A percentile compares a stretch with the other conserved stretches of the same genome.
These are phyloP conservation scores for Pseudochirops corinnae DNA, from an alignment of 2,797 vertebrate species.

Conservation along the genomic window DNA sequence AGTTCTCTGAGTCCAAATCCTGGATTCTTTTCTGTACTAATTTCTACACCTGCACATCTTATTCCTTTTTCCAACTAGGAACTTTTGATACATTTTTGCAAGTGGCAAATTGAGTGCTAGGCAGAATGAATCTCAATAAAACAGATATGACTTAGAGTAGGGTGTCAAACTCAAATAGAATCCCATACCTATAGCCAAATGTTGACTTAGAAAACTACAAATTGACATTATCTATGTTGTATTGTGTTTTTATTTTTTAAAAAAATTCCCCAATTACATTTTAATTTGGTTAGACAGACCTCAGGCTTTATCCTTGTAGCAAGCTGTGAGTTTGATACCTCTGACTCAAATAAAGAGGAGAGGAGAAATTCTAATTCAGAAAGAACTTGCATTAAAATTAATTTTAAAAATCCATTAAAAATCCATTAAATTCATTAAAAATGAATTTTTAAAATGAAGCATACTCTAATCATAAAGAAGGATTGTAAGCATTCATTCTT, in stretches of 20 bases:
- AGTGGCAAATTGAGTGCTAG: background rate
- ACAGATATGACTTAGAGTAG: background rate
- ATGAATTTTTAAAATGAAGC: background rate
- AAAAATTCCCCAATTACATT: background rate
- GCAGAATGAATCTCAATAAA: background rate
- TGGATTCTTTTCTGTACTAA: background rate
- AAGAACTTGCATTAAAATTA: background rate
- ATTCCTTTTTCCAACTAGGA: background rate
- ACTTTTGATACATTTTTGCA: background rate
- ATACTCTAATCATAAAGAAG: background rate
- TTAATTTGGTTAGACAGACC: background rate
- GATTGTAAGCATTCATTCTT: background rate
- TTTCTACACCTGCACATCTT: background rate
- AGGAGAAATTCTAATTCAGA: background rate
- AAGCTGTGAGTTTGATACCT: background rate
- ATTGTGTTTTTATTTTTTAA: background rate
- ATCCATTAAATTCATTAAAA: background rate
- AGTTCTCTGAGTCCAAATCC: background rate
- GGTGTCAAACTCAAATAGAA: background rate
- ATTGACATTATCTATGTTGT: background rate
- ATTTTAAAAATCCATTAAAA: background rate
- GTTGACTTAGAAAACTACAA: background rate
- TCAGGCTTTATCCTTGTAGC: background rate
- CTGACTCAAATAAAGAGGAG: background rate
- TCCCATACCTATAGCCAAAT: background rate